Conservation (phyloP, 2,888 invertebrate genomes). For the Cosmia trapezina region DNA sequence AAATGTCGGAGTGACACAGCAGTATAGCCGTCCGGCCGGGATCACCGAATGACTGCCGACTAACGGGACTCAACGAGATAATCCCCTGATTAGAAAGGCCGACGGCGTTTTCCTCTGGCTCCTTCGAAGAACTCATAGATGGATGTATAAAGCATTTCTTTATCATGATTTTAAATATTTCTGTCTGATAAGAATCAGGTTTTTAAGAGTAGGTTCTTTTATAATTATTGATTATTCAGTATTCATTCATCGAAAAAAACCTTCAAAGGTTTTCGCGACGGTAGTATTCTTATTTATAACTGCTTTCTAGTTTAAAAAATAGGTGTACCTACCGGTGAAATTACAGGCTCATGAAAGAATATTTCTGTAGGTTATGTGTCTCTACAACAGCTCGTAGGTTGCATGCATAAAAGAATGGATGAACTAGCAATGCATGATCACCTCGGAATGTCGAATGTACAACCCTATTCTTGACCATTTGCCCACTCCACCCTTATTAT, state of each 20-base stretch:
- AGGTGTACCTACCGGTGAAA: background rate
- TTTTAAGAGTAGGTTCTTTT: background rate
- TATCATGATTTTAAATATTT: constrained; percentile 29
- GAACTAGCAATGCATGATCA: background rate
- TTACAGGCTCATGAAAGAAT: background rate
- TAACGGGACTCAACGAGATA: constrained; percentile 78
- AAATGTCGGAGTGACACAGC: constrained; percentile 68
- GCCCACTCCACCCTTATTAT: background rate
- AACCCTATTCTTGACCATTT: constrained; percentile 2
- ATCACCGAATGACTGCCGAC: constrained; percentile 66
- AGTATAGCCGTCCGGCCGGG: constrained; percentile 52
- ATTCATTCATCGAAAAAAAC: background rate
- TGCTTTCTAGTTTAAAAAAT: background rate
- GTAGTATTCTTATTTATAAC: background rate
- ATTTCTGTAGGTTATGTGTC: background rate
- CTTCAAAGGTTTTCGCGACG: background rate
- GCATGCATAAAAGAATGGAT: background rate
- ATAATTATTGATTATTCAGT: background rate
- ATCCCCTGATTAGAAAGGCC: constrained; percentile 79
- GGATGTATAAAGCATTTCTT: constrained; percentile 48
- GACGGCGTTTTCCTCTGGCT: constrained; percentile 70
- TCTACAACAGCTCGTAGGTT: background rate
- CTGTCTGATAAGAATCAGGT: constrained; percentile 3
- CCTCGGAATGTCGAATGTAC: background rate
- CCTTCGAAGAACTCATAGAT: constrained; percentile 64